Percentiles rank a stretch among this genome's conserved stretches.
Conservation (phyloP, 2,888 invertebrate species). For the Agrochola lychnidis region DNA sequence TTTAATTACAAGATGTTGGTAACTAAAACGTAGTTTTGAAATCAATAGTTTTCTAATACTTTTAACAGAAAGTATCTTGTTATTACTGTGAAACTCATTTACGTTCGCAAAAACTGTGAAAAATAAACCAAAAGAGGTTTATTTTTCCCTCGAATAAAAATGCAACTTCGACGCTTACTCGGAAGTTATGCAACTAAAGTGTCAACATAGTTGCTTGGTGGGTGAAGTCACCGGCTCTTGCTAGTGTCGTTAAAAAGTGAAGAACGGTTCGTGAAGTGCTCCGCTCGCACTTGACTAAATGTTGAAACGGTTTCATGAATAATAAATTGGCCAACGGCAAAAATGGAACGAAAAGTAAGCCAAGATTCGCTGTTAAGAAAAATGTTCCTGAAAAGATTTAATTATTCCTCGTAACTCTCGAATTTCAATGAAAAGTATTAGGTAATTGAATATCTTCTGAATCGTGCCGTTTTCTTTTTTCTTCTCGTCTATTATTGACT, state of each 20-base stretch:
- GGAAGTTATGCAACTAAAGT: slow-evolving; percentile 21
- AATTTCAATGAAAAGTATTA: slow-evolving; percentile 36
- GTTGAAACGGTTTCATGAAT: slow-evolving; percentile 60
- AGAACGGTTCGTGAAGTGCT: slow-evolving; percentile 31
- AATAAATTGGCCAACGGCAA: slow-evolving; percentile 57
- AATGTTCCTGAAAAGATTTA: slow-evolving; percentile 44
- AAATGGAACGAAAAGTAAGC: slow-evolving; percentile 49
- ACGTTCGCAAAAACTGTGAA: background rate
- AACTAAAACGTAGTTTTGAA: background rate
- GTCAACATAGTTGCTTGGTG: slow-evolving; percentile 23
- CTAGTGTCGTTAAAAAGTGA: slow-evolving; percentile 40
- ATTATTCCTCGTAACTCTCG: slow-evolving; percentile 40
- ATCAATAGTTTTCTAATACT: background rate
- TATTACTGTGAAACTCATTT: background rate
- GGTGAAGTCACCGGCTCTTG: slow-evolving; percentile 11
- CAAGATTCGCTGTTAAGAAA: slow-evolving; percentile 37
- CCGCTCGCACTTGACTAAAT: slow-evolving; percentile 44
- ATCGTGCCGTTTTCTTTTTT: slow-evolving; percentile 3
- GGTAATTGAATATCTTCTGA: slow-evolving; percentile 21
- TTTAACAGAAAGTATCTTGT: background rate
- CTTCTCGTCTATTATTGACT: background rate
- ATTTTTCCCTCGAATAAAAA: slow-evolving; percentile 11
- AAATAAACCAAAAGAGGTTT: background rate
- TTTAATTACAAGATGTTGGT: background rate
- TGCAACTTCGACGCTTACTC: slow-evolving; percentile 9